A percentile compares a stretch with the other conserved stretches of the same genome.
phyloP scores from a whole-genome alignment of 2,797 vertebrate genomes.

The Pseudochromis fuscus region DNA sequence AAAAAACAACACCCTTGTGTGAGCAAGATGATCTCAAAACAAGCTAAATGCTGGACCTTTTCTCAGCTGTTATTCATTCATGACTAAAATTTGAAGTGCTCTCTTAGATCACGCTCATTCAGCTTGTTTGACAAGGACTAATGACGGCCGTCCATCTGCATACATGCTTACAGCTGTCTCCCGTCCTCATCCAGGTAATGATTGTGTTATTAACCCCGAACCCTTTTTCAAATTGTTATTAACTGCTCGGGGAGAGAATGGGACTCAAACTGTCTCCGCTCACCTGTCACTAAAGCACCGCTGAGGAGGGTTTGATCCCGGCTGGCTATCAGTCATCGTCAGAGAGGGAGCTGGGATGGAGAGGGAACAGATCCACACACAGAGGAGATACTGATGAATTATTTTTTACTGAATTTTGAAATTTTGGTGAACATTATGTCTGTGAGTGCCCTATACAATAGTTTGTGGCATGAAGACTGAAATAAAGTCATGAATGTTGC shows the following conservation, averaged over 20 bases:
- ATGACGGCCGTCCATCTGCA: constrained; percentile 83
- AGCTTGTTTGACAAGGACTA: constrained; percentile 82
- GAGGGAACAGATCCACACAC: constrained; percentile 41
- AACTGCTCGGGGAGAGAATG: constrained; percentile 77
- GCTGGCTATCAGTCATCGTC: constrained; percentile 75
- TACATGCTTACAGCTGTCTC: constrained; percentile 85
- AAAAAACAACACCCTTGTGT: constrained; percentile 38
- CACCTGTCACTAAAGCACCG: constrained; percentile 74
- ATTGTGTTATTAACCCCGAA: constrained; percentile 86
- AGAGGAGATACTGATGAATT: constrained; percentile 24
- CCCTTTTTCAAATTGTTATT: constrained; percentile 84
- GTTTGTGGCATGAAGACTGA: constrained; percentile 3
- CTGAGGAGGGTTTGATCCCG: constrained; percentile 70
- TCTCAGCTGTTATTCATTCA: constrained; percentile 65
- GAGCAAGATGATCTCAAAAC: constrained; percentile 50
- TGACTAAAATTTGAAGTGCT: constrained; percentile 68
- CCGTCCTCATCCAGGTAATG: constrained; percentile 81
- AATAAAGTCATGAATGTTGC: not conserved
- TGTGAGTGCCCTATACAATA: not conserved
- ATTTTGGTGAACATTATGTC: constrained; percentile 31
- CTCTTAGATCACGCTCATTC: constrained; percentile 72
- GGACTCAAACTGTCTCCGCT: constrained; percentile 80
- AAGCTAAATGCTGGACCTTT: constrained; percentile 45
- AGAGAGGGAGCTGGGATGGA: constrained; percentile 39
- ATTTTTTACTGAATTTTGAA: constrained; percentile 5